Percentiles rank a stretch among this genome's conserved stretches.
phyloP scores from a whole-genome alignment of 2,797 vertebrate species.

The Galagoides demidoff region DNA sequence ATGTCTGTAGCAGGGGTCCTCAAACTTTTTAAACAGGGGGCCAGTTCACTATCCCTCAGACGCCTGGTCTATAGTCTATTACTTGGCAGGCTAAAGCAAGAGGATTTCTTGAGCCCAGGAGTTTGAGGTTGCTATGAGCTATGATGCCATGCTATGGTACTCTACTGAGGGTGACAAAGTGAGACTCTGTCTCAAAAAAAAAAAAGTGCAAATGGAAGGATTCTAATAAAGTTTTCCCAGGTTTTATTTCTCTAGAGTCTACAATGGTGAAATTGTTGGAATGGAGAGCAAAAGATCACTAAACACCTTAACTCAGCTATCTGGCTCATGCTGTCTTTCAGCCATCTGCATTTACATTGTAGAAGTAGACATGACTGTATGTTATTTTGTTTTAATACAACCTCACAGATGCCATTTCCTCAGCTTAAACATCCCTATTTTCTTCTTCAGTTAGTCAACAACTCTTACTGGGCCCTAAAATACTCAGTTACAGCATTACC shows the following conservation, averaged over 20 bases:
- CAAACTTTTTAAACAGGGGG: too few species aligned
- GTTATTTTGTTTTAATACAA: not conserved
- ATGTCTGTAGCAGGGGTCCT: too few species aligned
- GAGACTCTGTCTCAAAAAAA: too few species aligned
- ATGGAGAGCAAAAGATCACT: not conserved
- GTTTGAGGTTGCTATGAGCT: too few species aligned
- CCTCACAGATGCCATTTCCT: not conserved
- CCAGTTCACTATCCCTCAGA: too few species aligned
- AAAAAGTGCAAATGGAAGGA: not conserved
- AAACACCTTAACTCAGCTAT: not conserved
- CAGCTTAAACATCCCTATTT: not conserved
- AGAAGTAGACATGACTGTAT: not conserved
- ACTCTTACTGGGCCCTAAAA: not conserved
- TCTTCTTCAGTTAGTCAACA: not conserved
- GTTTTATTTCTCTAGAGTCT: conserved; percentile 24
- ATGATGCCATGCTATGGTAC: too few species aligned
- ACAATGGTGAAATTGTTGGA: not conserved
- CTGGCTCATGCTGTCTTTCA: not conserved
- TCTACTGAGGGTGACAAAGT: too few species aligned
- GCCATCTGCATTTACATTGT: not conserved
- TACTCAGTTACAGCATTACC: not conserved
- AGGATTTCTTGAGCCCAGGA: too few species aligned
- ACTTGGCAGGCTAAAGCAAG: too few species aligned
- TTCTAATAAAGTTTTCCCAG: not conserved
- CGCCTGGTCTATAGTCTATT: too few species aligned